A percentile compares a stretch with the other conserved stretches of the same genome.
phyloP scores from a whole-genome alignment of 2,113 vertebrate genomes.

The Eolophus roseicapilla region DNA sequence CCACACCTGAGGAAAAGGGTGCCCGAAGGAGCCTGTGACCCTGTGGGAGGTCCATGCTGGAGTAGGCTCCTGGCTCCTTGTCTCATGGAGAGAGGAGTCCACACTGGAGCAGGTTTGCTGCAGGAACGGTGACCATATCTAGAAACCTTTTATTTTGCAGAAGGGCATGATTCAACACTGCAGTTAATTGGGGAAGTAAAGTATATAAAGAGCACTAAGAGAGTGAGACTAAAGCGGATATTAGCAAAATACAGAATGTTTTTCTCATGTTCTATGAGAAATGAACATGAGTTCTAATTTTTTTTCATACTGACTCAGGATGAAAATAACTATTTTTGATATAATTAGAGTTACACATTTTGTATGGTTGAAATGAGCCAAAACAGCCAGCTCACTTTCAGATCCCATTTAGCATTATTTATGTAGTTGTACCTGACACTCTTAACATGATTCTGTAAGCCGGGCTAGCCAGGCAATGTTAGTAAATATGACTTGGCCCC shows the following conservation, averaged over 20 bases:
- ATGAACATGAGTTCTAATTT: too few relatives aligned
- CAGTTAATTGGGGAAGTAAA: background rate
- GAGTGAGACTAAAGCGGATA: background rate
- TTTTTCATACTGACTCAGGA: background rate
- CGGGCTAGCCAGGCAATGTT: background rate
- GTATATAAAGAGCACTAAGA: background rate
- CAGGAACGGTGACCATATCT: background rate
- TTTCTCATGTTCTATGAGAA: background rate
- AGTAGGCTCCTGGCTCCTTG: background rate
- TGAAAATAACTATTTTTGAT: background rate
- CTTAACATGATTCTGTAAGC: background rate
- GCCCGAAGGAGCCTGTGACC: background rate
- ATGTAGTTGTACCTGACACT: background rate
- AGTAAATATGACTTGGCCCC: background rate
- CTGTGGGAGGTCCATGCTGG: background rate
- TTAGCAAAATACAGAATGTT: background rate
- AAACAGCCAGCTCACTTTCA: background rate
- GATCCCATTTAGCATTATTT: background rate
- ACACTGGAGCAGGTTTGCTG: background rate
- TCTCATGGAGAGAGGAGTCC: background rate
- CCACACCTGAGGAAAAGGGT: background rate
- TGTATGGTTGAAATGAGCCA: background rate
- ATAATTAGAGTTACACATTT: background rate
- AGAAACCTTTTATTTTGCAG: fast-evolving
- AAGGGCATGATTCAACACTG: background rate